phyloP scores from a whole-genome alignment of 2,797 vertebrate species.

The Girardinus metallicus region DNA sequence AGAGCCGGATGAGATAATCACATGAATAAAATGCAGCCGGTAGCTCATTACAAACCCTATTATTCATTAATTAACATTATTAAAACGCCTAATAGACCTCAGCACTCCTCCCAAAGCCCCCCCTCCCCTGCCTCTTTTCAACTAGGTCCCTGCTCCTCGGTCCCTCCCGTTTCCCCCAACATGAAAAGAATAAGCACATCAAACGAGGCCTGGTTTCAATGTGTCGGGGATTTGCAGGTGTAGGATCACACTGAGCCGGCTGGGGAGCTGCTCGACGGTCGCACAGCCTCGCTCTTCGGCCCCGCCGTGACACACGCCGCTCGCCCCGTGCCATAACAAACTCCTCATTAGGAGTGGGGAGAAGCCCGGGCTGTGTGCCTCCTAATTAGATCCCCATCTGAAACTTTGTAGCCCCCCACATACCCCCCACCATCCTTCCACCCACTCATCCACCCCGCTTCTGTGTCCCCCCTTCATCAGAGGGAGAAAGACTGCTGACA shows the following conservation, averaged over 20 bases:
- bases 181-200: slow-evolving; percentile 87
- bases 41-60: slow-evolving; percentile 83
- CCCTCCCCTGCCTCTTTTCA: slow-evolving; percentile 68
- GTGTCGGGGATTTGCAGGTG: slow-evolving; percentile 83
- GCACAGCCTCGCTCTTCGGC: slow-evolving; percentile 56
- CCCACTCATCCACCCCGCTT: slow-evolving; percentile 3
- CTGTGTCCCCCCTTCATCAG: slow-evolving; percentile 65
- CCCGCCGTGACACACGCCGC: slow-evolving; percentile 64
- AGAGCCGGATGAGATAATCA: slow-evolving; percentile 71
- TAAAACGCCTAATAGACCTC: slow-evolving; percentile 81
- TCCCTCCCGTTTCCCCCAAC: slow-evolving; percentile 73
- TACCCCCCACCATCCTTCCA: neutral
- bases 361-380: slow-evolving; percentile 61
- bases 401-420: slow-evolving; percentile 70
- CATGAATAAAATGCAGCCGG: slow-evolving; percentile 79
- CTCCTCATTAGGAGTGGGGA: slow-evolving; percentile 80
- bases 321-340: slow-evolving; percentile 69
- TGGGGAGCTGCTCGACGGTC: slow-evolving; percentile 63
- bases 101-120: slow-evolving; percentile 67
- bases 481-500: slow-evolving; percentile 69
- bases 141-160: slow-evolving; percentile 75
- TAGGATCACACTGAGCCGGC: slow-evolving; percentile 59
- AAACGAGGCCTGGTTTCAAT: slow-evolving; percentile 82
- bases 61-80: slow-evolving; percentile 88
- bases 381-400: slow-evolving; percentile 82